Base-by-base conservation (phyloP, 1,140 invertebrate species). In the Scaptodrosophila lebanonensis region DNA sequence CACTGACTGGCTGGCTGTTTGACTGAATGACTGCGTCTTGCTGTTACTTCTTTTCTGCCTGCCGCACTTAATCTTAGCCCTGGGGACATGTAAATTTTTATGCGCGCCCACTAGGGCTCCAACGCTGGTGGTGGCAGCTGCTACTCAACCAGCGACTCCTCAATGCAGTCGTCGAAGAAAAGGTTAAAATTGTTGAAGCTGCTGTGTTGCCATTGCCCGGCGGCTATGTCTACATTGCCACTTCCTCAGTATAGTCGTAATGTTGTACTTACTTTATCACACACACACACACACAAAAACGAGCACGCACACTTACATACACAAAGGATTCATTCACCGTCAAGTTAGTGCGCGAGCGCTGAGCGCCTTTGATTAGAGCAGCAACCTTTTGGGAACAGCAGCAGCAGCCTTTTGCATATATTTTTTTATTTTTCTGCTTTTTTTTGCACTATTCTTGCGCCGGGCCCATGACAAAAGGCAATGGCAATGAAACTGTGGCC, bases 11-110 rank as follows among this genome's bases (percentile, higher is more conserved):
- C n/a, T n/a, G n/a, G n/a, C n/a, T n/a, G n/a, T n/a, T n/a, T n/a
- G n/a, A n/a, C n/a, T n/a, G n/a, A n/a, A n/a, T n/a, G n/a, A n/a
- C n/a, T n/a, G n/a, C n/a, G n/a, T n/a, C n/a, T n/a, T n/a, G n/a
- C n/a, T n/a, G 22, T 8, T 25, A 25, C 8, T 25, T 25, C 22
- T 25, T 25, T 3, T 8, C 22, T 25, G 22, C 22, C 22, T 69
- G 64, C 59, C 66, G 72, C 83, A 76, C 71, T 84, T 84, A 84
- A 84, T 84, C 82, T 84, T 73, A 64, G 68, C 82, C 82, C 82
- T 70, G 60, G 82, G 82, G 82, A 84, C 82, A 84, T 84, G 82
- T 83, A 84, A 84, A 84, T 84, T 84, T 84, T 83, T 83, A 82
- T 83, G 76, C 75, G 69, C 68, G 44, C 56, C 3, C 12, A 9